Conservation (phyloP, 2,797 vertebrate genomes). For the Anisognathus igniventris region DNA sequence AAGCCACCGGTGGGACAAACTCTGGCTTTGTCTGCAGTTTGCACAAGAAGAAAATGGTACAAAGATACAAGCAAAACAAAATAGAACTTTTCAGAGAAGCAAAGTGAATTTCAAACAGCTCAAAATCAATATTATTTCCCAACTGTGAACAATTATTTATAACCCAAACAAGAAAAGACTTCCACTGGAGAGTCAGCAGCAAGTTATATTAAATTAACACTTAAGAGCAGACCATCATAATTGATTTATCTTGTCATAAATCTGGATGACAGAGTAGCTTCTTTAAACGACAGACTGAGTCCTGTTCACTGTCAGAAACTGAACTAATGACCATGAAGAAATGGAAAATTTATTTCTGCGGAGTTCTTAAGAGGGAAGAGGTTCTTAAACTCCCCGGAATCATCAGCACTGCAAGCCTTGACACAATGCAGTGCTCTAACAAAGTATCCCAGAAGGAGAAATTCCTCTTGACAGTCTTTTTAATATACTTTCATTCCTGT, state of each 20-base stretch:
- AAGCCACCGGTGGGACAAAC: neutral
- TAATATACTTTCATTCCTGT: neutral
- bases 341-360: neutral
- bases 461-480: neutral
- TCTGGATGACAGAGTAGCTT: neutral
- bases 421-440: neutral
- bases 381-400: neutral
- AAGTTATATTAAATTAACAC: constrained; percentile 34
- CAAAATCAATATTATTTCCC: neutral
- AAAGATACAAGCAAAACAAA: neutral
- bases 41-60: neutral
- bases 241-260: constrained; percentile 16
- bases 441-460: neutral
- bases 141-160: constrained; percentile 7
- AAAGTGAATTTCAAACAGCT: neutral
- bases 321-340: neutral
- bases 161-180: neutral
- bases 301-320: neutral
- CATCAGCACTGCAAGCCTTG: neutral
- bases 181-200: neutral
- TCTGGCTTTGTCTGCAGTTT: neutral
- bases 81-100: neutral
- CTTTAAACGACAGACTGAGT: neutral
- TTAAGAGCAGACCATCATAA: constrained; percentile 1
- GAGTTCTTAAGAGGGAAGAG: neutral